Evolutionary conservation across 1,140 invertebrate species (phyloP).

Genomic region (Rhagoletis zephyria): DNA sequence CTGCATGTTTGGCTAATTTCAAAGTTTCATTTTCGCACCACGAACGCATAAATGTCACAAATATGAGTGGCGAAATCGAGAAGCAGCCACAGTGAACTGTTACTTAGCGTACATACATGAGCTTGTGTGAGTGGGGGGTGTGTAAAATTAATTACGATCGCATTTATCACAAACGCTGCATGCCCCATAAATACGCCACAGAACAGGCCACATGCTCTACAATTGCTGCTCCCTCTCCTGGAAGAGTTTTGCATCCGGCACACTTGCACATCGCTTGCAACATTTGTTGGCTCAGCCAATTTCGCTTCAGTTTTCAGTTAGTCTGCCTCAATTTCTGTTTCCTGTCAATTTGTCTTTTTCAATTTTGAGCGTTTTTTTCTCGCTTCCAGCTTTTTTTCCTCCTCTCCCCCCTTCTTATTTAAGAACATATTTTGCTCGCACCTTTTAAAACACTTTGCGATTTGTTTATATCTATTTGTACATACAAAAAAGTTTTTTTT

Average conservation of each 20-base stretch:
- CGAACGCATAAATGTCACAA: conserved; percentile 35
- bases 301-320: not conserved
- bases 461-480: not conserved
- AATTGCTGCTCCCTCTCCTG: not conserved
- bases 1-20: conserved; percentile 23
- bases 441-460: conserved; percentile 45
- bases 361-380: not conserved
- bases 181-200: not conserved
- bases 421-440: conserved; percentile 19
- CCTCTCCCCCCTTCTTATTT: not conserved
- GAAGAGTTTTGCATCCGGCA: not conserved
- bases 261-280: not conserved
- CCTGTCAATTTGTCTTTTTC: conserved; percentile 43
- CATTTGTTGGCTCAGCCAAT: conserved; percentile 27
- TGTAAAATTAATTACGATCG: conserved; percentile 40
- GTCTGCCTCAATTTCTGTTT: conserved; percentile 38
- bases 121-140: not conserved
- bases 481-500: not conserved
- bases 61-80: conserved; percentile 1
- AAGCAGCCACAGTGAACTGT: not conserved
- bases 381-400: not conserved
- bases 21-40: not conserved
- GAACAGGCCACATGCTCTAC: not conserved
- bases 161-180: conserved; percentile 15
- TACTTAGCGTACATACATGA: not conserved